A percentile compares a stretch with the other conserved stretches of the same genome.
These are phyloP conservation scores for Eilema depressum DNA, from an alignment of 2,888 invertebrate genomes.

Conservation along the genomic window DNA sequence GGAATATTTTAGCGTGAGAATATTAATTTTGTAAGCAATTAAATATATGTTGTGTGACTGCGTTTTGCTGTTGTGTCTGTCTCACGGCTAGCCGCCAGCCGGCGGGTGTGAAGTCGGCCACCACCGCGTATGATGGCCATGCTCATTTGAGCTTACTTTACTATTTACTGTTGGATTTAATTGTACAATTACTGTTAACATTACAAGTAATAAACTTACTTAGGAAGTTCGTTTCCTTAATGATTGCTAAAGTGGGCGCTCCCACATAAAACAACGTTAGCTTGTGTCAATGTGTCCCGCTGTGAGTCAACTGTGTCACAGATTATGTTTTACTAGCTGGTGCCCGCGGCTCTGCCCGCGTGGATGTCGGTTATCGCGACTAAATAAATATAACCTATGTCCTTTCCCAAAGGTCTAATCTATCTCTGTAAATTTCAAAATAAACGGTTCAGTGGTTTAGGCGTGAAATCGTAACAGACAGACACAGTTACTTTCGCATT, in stretches of 20 bases:
- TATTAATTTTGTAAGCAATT: neutral
- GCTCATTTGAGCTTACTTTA: neutral
- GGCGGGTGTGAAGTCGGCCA: neutral
- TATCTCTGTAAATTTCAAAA: no score
- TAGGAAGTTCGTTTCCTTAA: slow-evolving; percentile 4
- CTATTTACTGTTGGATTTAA: neutral
- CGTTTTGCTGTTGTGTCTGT: neutral
- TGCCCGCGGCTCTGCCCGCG: no score
- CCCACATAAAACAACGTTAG: neutral
- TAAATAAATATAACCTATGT: no score
- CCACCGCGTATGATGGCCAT: neutral
- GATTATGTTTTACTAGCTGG: neutral
- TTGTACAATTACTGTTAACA: neutral
- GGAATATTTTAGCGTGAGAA: neutral
- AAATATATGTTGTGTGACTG: neutral
- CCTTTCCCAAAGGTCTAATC: no score
- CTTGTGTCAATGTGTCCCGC: neutral
- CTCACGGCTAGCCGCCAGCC: neutral
- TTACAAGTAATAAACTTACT: neutral
- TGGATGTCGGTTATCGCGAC: no score
- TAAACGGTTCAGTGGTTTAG: no score
- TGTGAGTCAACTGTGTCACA: neutral
- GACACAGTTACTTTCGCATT: no score
- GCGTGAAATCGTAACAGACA: no score
- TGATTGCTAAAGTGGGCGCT: neutral